These are phyloP conservation scores for Pogonophryne albipinna DNA, from an alignment of 2,797 vertebrate species.

Conservation along the genomic window DNA sequence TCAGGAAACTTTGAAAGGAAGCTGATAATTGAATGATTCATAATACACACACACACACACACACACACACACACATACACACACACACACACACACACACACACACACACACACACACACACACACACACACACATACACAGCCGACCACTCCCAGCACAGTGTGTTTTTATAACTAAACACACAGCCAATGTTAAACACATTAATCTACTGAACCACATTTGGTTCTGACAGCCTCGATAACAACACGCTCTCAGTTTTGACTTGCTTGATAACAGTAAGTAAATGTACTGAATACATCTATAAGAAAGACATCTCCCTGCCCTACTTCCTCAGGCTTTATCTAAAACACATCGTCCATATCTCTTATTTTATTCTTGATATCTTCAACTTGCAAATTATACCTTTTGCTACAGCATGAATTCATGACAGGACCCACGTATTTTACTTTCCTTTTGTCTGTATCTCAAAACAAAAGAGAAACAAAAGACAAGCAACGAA, in stretches of 20 bases:
- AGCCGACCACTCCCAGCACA: conserved; percentile 60
- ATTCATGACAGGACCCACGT: too few species aligned
- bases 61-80: conserved; percentile 23
- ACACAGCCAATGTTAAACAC: conserved; percentile 42
- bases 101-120: conserved; percentile 16
- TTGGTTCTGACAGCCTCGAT: conserved; percentile 43
- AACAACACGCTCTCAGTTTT: conserved; percentile 21
- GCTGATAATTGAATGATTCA: conserved; percentile 71
- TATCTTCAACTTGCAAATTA: too few species aligned
- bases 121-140: conserved; percentile 16
- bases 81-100: conserved; percentile 16
- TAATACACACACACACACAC: conserved; percentile 40
- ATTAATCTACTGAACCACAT: conserved; percentile 52
- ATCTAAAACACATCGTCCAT: too few species aligned
- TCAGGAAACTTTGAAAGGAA: conserved; percentile 72
- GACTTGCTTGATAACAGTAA: conserved; percentile 7
- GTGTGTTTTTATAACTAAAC: conserved; percentile 58
- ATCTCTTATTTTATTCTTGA: too few species aligned
- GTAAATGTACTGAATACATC: not conserved
- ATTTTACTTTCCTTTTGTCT: too few species aligned
- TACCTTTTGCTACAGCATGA: too few species aligned
- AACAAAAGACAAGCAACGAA: too few species aligned
- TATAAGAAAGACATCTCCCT: not conserved
- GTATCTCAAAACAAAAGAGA: too few species aligned
- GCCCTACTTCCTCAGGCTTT: not conserved